phyloP scores from a whole-genome alignment of 2,888 invertebrate genomes.

The Aporophyla nigra region DNA sequence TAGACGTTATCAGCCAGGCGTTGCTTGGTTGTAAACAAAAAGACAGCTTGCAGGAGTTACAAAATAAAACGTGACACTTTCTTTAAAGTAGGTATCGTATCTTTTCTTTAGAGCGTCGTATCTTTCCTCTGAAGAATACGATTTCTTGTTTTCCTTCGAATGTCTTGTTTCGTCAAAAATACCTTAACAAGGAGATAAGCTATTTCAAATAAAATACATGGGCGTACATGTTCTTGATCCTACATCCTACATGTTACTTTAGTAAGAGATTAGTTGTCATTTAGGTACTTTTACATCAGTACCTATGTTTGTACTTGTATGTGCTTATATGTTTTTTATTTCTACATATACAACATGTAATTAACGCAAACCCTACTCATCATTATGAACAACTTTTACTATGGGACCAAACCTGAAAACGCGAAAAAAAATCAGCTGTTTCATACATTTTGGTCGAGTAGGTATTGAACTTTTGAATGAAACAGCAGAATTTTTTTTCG shows the following conservation, averaged over 20 bases:
- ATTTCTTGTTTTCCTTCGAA: conserved; percentile 7
- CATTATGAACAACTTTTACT: too few relatives aligned
- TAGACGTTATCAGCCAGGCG: conserved; percentile 11
- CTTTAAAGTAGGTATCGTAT: conserved; percentile 38
- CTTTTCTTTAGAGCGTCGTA: conserved; percentile 22
- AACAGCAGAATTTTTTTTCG: too few relatives aligned
- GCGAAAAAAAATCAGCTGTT: too few relatives aligned
- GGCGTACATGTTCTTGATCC: not conserved
- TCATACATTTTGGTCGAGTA: too few relatives aligned
- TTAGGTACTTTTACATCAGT: not conserved
- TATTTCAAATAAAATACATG: conserved; percentile 1
- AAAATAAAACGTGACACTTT: conserved; percentile 42
- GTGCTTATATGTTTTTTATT: not conserved
- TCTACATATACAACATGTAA: too few relatives aligned
- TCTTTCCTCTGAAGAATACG: not conserved
- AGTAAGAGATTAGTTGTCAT: not conserved
- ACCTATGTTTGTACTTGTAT: not conserved
- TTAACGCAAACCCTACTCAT: too few relatives aligned
- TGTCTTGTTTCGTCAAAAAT: conserved; percentile 22
- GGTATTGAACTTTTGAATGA: too few relatives aligned
- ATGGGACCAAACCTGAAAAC: too few relatives aligned
- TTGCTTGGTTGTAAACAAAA: conserved; percentile 21
- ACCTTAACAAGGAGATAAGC: not conserved
- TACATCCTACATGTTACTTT: not conserved
- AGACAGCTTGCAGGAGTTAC: conserved; percentile 39